A percentile compares a stretch with the other conserved stretches of the same genome.
phyloP scores from a whole-genome alignment of 2,797 vertebrate genomes.

The Lateolabrax maculatus region DNA sequence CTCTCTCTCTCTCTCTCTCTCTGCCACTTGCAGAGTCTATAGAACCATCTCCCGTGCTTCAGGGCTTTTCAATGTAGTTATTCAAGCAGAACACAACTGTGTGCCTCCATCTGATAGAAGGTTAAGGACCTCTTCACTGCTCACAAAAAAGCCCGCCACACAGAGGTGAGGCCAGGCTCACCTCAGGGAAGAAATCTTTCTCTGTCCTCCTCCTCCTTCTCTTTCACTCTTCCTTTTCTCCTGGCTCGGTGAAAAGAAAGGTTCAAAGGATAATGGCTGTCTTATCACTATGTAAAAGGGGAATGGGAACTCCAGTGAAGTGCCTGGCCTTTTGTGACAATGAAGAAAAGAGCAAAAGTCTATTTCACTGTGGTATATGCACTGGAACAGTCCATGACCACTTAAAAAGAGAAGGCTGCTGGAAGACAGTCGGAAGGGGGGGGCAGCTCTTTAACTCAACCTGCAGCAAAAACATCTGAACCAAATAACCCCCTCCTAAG shows the following conservation, averaged over 20 bases:
- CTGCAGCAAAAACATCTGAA: slow-evolving; percentile 68
- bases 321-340: slow-evolving; percentile 86
- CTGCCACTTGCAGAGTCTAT: slow-evolving; percentile 81
- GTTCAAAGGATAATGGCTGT: slow-evolving; percentile 87
- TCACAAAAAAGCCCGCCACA: slow-evolving; percentile 84
- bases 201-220: slow-evolving; percentile 81
- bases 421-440: slow-evolving; percentile 65
- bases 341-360: slow-evolving; percentile 85
- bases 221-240: slow-evolving; percentile 83
- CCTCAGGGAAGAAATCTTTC: slow-evolving; percentile 86
- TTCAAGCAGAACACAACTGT: slow-evolving; percentile 87
- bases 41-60: slow-evolving; percentile 84
- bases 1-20: slow-evolving; percentile 57
- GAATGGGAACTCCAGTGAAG: slow-evolving; percentile 84
- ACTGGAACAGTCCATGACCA: slow-evolving; percentile 78
- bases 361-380: slow-evolving; percentile 78
- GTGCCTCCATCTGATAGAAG: slow-evolving; percentile 88
- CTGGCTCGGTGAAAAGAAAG: slow-evolving; percentile 81
- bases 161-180: slow-evolving; percentile 83
- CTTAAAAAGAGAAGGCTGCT: slow-evolving; percentile 73
- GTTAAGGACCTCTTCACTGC: slow-evolving; percentile 88
- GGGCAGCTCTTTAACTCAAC: slow-evolving; percentile 77
- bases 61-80: slow-evolving; percentile 87
- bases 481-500: slow-evolving; percentile 61
- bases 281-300: slow-evolving; percentile 88